Percentiles rank a stretch among this genome's conserved stretches.
phyloP scores from a whole-genome alignment of 2,113 vertebrate species.

The Entomyzon cyanotis region DNA sequence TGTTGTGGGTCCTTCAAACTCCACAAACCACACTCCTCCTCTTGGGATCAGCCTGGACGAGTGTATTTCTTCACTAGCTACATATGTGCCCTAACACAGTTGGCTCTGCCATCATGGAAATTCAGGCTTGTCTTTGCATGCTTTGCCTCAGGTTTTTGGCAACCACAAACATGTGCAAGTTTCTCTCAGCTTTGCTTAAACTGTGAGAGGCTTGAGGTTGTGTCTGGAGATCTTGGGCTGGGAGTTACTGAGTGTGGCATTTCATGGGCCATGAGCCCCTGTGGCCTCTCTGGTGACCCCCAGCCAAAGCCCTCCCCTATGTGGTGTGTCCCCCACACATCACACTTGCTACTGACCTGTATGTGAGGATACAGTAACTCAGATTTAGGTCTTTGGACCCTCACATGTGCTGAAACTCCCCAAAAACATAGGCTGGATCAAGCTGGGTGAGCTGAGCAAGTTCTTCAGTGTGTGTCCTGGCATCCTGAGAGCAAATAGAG shows the following conservation, averaged over 20 bases:
- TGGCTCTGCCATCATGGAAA: neutral
- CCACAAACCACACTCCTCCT: neutral
- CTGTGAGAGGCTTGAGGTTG: neutral
- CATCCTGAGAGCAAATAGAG: neutral
- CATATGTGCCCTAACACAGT: rapidly evolving
- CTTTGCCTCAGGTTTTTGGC: neutral
- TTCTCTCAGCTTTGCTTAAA: neutral
- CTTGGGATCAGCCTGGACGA: neutral
- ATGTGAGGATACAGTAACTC: neutral
- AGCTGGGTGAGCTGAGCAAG: neutral
- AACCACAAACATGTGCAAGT: rapidly evolving
- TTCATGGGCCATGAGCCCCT: neutral
- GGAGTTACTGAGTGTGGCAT: rapidly evolving
- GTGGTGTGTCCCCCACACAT: rapidly evolving
- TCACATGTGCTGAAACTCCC: rapidly evolving
- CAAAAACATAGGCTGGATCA: neutral
- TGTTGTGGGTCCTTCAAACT: neutral
- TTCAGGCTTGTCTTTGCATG: neutral
- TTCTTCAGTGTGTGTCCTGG: neutral
- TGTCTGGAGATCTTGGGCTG: neutral
- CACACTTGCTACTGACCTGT: neutral
- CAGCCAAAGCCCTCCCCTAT: neutral
- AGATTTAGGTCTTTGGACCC: neutral
- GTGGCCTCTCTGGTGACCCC: neutral
- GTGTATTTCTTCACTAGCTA: neutral